Conservation (phyloP, 2,797 vertebrate genomes). For the Antrozous pallidus region DNA sequence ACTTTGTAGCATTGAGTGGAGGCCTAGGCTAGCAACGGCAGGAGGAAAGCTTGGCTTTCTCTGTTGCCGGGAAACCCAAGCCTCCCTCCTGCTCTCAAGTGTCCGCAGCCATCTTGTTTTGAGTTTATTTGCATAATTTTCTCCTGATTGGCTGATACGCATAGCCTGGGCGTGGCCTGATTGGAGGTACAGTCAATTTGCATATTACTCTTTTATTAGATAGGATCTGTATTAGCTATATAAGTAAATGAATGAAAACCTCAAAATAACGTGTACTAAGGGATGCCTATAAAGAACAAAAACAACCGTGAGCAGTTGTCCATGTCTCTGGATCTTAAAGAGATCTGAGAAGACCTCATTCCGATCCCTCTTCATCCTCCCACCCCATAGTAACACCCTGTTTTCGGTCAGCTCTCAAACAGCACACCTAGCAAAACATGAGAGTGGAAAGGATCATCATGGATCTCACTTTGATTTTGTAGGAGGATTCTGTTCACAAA, state of each 20-base stretch:
- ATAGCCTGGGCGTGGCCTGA: too few relatives aligned
- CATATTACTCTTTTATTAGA: too few relatives aligned
- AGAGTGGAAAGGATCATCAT: background rate
- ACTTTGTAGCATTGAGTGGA: too few relatives aligned
- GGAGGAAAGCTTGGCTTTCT: too few relatives aligned
- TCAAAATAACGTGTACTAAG: background rate
- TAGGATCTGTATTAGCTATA: background rate
- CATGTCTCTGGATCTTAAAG: background rate
- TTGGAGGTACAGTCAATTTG: too few relatives aligned
- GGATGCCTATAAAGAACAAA: background rate
- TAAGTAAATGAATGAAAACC: background rate
- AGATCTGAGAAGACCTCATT: background rate
- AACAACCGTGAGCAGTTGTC: background rate
- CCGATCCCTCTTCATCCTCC: too few relatives aligned
- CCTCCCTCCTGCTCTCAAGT: too few relatives aligned
- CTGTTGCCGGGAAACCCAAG: too few relatives aligned
- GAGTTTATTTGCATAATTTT: too few relatives aligned
- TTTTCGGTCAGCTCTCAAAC: background rate
- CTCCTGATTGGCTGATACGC: too few relatives aligned
- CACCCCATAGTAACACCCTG: fast-evolving
- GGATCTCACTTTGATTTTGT: background rate
- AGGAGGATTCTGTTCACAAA: background rate
- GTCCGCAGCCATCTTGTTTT: too few relatives aligned
- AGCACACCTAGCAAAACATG: background rate
- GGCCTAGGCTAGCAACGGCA: too few relatives aligned